A percentile compares a stretch with the other conserved stretches of the same genome.
Conservation (phyloP, 2,888 invertebrate species). For the Steinernema hermaphroditum region DNA sequence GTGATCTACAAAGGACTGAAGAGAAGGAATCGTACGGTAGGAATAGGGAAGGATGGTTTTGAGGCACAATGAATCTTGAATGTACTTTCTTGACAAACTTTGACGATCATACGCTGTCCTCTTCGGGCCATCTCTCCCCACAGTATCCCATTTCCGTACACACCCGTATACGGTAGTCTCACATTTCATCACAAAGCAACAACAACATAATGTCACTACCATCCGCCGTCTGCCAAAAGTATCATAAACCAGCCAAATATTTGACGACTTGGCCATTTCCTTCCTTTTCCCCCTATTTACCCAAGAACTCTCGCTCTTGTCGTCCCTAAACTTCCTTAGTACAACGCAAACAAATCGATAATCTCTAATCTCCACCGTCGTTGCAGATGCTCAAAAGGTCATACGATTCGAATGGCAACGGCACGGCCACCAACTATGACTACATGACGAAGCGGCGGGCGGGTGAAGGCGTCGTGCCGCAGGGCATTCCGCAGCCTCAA, state of each 20-base stretch:
- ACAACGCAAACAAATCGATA: neutral
- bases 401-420: neutral
- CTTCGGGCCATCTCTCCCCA: no score
- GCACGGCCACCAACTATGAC: slow-evolving; percentile 20
- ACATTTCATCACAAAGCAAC: no score
- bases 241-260: slow-evolving; percentile 24
- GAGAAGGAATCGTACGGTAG: no score
- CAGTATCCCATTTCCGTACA: no score
- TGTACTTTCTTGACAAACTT: no score
- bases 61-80: no score
- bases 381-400: slow-evolving; percentile 26
- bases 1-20: no score
- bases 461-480: slow-evolving; percentile 13
- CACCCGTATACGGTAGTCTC: no score
- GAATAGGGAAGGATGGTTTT: no score
- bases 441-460: slow-evolving; percentile 11
- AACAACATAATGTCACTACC: no score
- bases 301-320: neutral
- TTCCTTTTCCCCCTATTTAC: neutral
- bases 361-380: neutral
- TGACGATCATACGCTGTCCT: no score
- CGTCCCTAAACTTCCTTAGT: slow-evolving; percentile 24
- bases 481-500: slow-evolving; percentile 3
- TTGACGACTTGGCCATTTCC: slow-evolving; percentile 1
- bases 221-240: neutral